Evolutionary conservation across 2,888 invertebrate species (phyloP).

Genomic region (Aquatica leii): DNA sequence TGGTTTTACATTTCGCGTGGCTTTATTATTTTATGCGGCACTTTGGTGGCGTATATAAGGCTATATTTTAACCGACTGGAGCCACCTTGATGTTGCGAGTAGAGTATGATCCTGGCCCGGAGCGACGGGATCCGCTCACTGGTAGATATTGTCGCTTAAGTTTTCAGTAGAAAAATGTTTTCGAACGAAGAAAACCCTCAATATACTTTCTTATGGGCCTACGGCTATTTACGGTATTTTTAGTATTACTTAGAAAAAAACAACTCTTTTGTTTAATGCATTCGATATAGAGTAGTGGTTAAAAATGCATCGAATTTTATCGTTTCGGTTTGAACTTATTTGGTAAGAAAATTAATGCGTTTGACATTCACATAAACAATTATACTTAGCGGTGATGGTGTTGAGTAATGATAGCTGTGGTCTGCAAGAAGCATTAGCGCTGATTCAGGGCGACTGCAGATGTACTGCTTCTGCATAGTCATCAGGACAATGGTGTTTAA

Average conservation of each 20-base stretch:
- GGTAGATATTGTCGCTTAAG: slow-evolving; percentile 53
- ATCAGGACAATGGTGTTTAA: slow-evolving; percentile 53
- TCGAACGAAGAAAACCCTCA: slow-evolving; percentile 50
- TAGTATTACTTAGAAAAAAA: slow-evolving; percentile 47
- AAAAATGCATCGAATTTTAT: slow-evolving; percentile 18
- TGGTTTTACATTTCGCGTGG: slow-evolving; percentile 44
- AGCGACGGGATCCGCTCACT: slow-evolving; percentile 49
- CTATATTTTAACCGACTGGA: slow-evolving; percentile 52
- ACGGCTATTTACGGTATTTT: slow-evolving; percentile 46
- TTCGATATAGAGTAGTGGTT: slow-evolving; percentile 14
- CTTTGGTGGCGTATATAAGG: slow-evolving; percentile 51
- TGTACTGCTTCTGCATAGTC: slow-evolving; percentile 53
- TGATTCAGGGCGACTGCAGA: slow-evolving; percentile 53
- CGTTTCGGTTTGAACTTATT: slow-evolving; percentile 10
- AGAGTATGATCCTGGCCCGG: slow-evolving; percentile 47
- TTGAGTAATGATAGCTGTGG: slow-evolving; percentile 1
- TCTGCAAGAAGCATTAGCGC: slow-evolving; percentile 46
- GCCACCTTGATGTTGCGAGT: slow-evolving; percentile 51
- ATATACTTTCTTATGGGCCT: slow-evolving; percentile 50
- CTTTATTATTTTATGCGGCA: slow-evolving; percentile 53
- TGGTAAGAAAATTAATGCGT: not conserved
- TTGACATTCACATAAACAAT: not conserved
- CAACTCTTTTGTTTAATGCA: slow-evolving; percentile 29
- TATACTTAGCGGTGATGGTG: not conserved
- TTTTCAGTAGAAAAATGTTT: slow-evolving; percentile 54